phyloP scores from a whole-genome alignment of 2,888 invertebrate genomes.

The Neoaliturus tenellus region DNA sequence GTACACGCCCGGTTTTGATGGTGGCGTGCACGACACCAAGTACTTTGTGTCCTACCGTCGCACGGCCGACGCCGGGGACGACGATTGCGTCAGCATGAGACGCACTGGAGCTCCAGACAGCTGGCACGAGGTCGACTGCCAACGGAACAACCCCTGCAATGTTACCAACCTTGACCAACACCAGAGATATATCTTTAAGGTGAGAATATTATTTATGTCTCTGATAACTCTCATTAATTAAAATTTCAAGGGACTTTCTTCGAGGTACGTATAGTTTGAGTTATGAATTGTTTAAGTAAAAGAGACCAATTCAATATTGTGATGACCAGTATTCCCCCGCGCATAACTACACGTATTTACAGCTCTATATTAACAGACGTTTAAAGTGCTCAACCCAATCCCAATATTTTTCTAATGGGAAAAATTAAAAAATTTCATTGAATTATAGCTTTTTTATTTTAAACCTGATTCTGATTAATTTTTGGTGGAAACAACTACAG shows the following conservation, averaged over 20 bases:
- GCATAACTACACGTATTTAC: too few relatives aligned
- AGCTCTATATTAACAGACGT: too few relatives aligned
- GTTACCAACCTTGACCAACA: constrained; percentile 91
- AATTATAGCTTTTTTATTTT: too few relatives aligned
- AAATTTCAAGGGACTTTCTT: too few relatives aligned
- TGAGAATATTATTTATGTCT: constrained; percentile 69
- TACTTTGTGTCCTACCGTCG: constrained; percentile 90
- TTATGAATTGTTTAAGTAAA: not conserved
- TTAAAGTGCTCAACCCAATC: too few relatives aligned
- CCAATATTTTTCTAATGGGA: too few relatives aligned
- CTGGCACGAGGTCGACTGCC: constrained; percentile 92
- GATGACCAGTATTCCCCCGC: too few relatives aligned
- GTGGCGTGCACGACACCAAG: constrained; percentile 90
- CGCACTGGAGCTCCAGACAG: constrained; percentile 73
- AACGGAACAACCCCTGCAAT: constrained; percentile 91
- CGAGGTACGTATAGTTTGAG: not conserved
- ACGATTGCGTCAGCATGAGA: constrained; percentile 76
- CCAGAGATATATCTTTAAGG: constrained; percentile 91
- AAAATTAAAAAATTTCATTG: too few relatives aligned
- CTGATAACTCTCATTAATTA: too few relatives aligned
- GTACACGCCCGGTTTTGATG: constrained; percentile 95
- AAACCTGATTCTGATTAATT: too few relatives aligned
- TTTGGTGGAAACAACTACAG: too few relatives aligned
- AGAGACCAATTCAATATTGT: too few relatives aligned
- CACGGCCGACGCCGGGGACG: constrained; percentile 77